Evolutionary conservation across 2,797 vertebrate genomes (phyloP).

Genomic region (Ctenochaetus hawaiiensis): DNA sequence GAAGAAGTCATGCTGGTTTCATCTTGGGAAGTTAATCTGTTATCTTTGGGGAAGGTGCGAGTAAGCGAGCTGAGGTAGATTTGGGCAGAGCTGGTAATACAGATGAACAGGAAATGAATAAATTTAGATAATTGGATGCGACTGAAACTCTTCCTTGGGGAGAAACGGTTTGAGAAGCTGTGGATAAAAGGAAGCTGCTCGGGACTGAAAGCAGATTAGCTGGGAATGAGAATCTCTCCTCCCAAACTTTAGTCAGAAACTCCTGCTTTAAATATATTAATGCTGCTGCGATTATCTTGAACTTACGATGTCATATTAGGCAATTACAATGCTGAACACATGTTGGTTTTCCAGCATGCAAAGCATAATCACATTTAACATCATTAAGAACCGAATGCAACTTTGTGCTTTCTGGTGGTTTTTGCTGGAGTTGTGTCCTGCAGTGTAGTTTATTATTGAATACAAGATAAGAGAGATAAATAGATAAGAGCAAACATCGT

Average conservation of each 20-base stretch:
- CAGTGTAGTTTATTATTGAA: conserved; percentile 30
- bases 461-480: conserved; percentile 48
- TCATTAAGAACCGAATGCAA: conserved; percentile 14
- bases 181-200: conserved; percentile 39
- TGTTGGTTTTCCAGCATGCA: background rate
- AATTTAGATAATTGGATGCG: conserved; percentile 41
- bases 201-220: conserved; percentile 33
- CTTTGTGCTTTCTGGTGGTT: background rate
- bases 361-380: conserved; percentile 30
- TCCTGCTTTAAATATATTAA: conserved; percentile 4
- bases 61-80: background rate
- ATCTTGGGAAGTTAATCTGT: conserved; percentile 7
- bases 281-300: conserved; percentile 1
- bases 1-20: conserved; percentile 6
- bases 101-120: conserved; percentile 37
- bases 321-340: conserved; percentile 20
- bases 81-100: background rate
- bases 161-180: conserved; percentile 26
- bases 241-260: conserved; percentile 18
- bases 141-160: conserved; percentile 40
- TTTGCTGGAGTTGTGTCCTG: conserved; percentile 19
- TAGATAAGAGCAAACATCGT: conserved; percentile 26
- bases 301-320: conserved; percentile 27
- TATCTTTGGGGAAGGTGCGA: conserved; percentile 6
- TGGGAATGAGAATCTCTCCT: conserved; percentile 38